Percentiles rank a stretch among this genome's conserved stretches.
These are phyloP conservation scores for Mimas tiliae DNA, from an alignment of 2,888 invertebrate species.

Conservation along the genomic window DNA sequence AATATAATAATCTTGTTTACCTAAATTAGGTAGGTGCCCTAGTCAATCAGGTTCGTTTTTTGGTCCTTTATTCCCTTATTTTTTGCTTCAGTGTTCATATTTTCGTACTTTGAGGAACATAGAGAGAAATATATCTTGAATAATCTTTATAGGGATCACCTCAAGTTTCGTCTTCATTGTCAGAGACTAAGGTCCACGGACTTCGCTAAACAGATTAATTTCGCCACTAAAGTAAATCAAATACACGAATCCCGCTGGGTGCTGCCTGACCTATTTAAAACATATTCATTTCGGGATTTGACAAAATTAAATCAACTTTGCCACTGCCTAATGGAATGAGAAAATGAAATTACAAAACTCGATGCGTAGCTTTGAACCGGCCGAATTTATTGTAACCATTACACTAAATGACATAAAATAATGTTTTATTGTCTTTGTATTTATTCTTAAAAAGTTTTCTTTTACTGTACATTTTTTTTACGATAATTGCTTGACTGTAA, in stretches of 20 bases:
- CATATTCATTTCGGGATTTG: slow-evolving; percentile 1
- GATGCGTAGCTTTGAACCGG: background rate
- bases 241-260: background rate
- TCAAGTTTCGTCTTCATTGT: background rate
- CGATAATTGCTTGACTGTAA: background rate
- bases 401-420: background rate
- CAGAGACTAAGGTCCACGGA: background rate
- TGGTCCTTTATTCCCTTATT: too few relatives aligned
- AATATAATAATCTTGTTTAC: too few relatives aligned
- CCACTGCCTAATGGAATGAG: background rate
- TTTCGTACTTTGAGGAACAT: too few relatives aligned
- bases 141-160: too few relatives aligned
- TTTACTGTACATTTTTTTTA: background rate
- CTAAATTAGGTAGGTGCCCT: too few relatives aligned
- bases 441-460: background rate
- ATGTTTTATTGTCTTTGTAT: background rate
- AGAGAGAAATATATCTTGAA: too few relatives aligned
- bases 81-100: too few relatives aligned
- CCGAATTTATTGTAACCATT: background rate
- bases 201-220: background rate
- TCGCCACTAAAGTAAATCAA: background rate
- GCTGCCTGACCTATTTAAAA: background rate
- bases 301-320: background rate
- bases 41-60: too few relatives aligned
- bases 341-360: slow-evolving; percentile 6